These are phyloP conservation scores for Mesopsocus fuscifrons DNA, from an alignment of 2,888 invertebrate species.

Conservation along the genomic window DNA sequence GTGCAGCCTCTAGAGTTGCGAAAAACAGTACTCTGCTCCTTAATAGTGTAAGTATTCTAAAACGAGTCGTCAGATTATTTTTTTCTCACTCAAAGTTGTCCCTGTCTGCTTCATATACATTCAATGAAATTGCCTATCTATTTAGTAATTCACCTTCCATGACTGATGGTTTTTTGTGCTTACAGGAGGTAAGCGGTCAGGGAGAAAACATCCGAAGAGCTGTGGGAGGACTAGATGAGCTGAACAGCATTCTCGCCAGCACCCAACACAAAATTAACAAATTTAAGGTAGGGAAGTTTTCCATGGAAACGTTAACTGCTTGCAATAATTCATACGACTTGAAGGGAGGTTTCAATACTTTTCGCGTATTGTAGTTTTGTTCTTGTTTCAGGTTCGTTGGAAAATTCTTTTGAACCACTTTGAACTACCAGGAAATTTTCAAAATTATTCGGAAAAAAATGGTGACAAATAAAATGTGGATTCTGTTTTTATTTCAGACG, in stretches of 20 bases:
- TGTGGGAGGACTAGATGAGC: constrained; percentile 54
- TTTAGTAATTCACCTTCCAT: constrained; percentile 4
- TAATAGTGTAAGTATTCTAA: constrained; percentile 1
- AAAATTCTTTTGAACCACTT: too few relatives aligned
- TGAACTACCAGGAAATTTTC: too few relatives aligned
- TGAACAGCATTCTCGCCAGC: constrained; percentile 56
- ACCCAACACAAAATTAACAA: constrained; percentile 76
- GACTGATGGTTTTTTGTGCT: constrained; percentile 16
- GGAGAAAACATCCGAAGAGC: constrained; percentile 42
- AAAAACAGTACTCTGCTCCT: too few relatives aligned
- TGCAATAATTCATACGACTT: too few relatives aligned
- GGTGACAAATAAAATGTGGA: too few relatives aligned
- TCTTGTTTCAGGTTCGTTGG: too few relatives aligned
- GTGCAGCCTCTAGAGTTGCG: too few relatives aligned
- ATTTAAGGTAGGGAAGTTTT: constrained; percentile 52
- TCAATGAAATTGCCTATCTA: neutral
- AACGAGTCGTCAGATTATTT: constrained; percentile 4
- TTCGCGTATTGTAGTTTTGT: constrained; percentile 11
- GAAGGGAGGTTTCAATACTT: constrained; percentile 6
- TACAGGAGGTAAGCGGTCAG: constrained; percentile 42
- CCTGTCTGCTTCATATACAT: neutral
- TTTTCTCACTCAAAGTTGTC: neutral
- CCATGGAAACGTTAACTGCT: too few relatives aligned
- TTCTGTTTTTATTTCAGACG: constrained; percentile 37
- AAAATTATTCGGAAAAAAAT: too few relatives aligned